Conservation (phyloP, 2,113 vertebrate species). For the Saccopteryx bilineata region DNA sequence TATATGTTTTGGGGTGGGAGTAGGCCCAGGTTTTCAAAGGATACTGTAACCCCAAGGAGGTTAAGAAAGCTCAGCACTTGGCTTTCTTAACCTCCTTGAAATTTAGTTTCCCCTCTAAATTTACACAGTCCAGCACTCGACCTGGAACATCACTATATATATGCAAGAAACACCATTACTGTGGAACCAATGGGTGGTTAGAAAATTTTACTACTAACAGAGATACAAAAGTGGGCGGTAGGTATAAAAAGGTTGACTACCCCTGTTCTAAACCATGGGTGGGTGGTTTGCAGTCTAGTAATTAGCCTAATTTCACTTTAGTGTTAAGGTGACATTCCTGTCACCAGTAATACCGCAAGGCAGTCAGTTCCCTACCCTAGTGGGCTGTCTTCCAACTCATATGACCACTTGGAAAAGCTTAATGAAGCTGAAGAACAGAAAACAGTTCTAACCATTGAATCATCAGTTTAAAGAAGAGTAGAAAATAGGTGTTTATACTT, state of each 20-base stretch:
- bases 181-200: no score
- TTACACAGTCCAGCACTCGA: background rate
- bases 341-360: background rate
- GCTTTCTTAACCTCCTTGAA: no score
- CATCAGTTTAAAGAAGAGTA: slow-evolving; percentile 13
- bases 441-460: slow-evolving; percentile 58
- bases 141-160: background rate
- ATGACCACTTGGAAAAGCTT: background rate
- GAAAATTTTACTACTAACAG: no score
- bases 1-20: background rate
- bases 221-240: no score
- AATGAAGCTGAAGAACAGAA: background rate
- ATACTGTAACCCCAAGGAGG: background rate
- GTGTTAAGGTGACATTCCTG: background rate
- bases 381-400: background rate
- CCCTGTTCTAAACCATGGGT: background rate
- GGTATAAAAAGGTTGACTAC: no score
- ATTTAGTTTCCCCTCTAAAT: background rate
- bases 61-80: background rate
- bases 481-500: background rate
- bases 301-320: background rate
- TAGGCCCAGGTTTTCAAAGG: background rate
- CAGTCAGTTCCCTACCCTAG: background rate
- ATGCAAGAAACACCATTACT: no score
- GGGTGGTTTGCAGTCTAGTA: background rate